phyloP scores from a whole-genome alignment of 2,888 invertebrate genomes.

The Acronicta psi region DNA sequence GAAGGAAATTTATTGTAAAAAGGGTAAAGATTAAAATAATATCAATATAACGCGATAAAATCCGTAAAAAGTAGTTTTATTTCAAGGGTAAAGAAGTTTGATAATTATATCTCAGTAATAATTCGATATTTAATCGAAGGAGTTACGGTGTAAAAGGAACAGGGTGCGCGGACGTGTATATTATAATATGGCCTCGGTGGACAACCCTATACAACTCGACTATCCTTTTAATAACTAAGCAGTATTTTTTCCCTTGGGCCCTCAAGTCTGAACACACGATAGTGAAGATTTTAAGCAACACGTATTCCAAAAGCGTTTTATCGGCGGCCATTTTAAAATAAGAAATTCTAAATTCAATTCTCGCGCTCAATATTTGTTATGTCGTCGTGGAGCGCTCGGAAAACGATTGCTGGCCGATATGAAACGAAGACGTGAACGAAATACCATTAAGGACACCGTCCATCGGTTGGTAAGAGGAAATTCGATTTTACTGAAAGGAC shows the following conservation, averaged over 20 bases:
- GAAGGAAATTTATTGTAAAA: too few species aligned
- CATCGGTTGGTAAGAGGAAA: conserved; percentile 44
- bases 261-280: conserved; percentile 14
- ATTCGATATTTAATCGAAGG: too few species aligned
- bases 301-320: conserved; percentile 42
- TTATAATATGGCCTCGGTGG: too few species aligned
- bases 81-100: too few species aligned
- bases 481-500: conserved; percentile 47
- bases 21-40: too few species aligned
- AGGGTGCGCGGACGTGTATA: too few species aligned
- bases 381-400: conserved; percentile 62
- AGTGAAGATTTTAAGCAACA: conserved; percentile 19
- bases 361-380: conserved; percentile 71
- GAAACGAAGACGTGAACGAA: conserved; percentile 69
- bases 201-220: background rate
- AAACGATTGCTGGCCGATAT: conserved; percentile 67
- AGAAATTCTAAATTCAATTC: conserved; percentile 72
- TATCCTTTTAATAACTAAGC: conserved; percentile 7
- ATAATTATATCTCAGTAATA: too few species aligned
- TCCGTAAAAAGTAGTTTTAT: too few species aligned
- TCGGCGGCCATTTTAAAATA: conserved; percentile 61
- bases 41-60: too few species aligned
- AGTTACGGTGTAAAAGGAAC: too few species aligned
- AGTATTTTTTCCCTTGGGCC: conserved; percentile 2
- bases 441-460: conserved; percentile 58